These are phyloP conservation scores for Metridium senile DNA, from an alignment of 92 coral and sea anemone species.

Conservation along the genomic window DNA sequence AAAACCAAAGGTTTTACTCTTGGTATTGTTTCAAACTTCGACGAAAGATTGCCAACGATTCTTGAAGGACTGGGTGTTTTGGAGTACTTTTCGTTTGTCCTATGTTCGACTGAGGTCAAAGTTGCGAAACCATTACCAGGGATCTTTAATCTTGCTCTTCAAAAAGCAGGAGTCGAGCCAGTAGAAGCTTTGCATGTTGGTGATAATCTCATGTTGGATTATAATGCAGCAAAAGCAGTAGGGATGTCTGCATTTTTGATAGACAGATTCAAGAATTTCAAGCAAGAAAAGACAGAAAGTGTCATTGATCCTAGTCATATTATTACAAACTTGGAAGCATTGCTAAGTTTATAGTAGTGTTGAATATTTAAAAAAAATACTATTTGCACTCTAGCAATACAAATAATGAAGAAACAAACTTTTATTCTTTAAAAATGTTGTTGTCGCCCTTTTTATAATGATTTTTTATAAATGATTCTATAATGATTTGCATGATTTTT, in stretches of 20 bases:
- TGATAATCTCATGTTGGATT: conserved; percentile 73
- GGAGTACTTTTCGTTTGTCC: conserved; percentile 64
- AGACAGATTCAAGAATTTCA: conserved; percentile 39
- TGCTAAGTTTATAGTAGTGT: conserved; percentile 6
- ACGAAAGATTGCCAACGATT: conserved; percentile 73
- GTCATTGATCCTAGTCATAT: conserved; percentile 36
- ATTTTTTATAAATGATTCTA: no score
- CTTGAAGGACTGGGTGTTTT: conserved; percentile 53
- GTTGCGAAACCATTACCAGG: conserved; percentile 68
- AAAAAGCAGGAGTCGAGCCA: conserved; percentile 43
- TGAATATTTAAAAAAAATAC: no score
- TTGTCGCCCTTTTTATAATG: no score
- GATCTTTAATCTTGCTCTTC: conserved; percentile 70
- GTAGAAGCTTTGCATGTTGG: conserved; percentile 73
- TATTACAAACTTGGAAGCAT: conserved; percentile 31
- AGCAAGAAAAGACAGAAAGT: background rate
- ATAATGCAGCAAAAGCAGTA: conserved; percentile 62
- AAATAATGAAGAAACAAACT: no score
- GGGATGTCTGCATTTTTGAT: conserved; percentile 78
- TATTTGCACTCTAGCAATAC: background rate
- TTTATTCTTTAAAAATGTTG: no score
- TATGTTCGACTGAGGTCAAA: conserved; percentile 67
- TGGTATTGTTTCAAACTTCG: conserved; percentile 90
- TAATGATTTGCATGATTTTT: no score
- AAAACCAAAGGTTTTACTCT: conserved; percentile 42